Evolutionary conservation across 2,113 vertebrate species (phyloP).

Genomic region (Pachyramphus minor): DNA sequence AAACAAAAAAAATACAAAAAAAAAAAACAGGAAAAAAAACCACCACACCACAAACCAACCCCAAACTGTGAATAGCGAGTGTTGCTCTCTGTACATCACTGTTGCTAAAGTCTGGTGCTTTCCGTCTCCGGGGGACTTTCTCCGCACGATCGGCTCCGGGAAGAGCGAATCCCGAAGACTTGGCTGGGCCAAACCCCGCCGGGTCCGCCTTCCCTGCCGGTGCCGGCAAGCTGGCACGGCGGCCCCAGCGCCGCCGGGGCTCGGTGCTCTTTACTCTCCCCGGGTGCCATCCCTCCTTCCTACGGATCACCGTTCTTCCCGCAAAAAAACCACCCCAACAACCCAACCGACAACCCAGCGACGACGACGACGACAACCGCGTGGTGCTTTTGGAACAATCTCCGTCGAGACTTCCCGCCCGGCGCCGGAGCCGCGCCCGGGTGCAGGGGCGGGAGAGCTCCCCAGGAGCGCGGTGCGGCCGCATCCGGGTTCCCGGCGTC

Average conservation of each 20-base stretch:
- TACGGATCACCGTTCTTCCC: slow-evolving; percentile 44
- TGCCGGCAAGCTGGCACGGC: background rate
- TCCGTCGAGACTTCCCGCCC: background rate
- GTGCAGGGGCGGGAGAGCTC: background rate
- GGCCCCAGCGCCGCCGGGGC: background rate
- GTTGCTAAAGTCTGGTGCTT: slow-evolving; percentile 73
- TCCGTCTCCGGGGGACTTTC: slow-evolving; percentile 48
- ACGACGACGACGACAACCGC: background rate
- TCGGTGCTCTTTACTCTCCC: slow-evolving; percentile 41
- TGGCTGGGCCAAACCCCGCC: background rate
- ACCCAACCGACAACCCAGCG: background rate
- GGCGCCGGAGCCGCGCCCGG: background rate
- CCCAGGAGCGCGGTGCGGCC: background rate
- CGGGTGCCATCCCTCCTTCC: slow-evolving; percentile 40
- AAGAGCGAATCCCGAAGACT: slow-evolving; percentile 51
- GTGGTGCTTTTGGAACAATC: slow-evolving; percentile 48
- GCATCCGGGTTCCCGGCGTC: background rate
- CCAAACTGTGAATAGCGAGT: slow-evolving; percentile 76
- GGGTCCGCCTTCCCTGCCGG: background rate
- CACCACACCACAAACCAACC: slow-evolving; percentile 33
- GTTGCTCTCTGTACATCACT: slow-evolving; percentile 50
- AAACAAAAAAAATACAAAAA: background rate
- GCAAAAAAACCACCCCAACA: background rate
- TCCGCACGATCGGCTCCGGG: slow-evolving; percentile 37
- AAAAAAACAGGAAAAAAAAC: slow-evolving; percentile 21